Percentiles rank a stretch among this genome's conserved stretches.
These are phyloP conservation scores for Dermochelys coriacea DNA, from an alignment of 2,797 vertebrate genomes.

Conservation along the genomic window DNA sequence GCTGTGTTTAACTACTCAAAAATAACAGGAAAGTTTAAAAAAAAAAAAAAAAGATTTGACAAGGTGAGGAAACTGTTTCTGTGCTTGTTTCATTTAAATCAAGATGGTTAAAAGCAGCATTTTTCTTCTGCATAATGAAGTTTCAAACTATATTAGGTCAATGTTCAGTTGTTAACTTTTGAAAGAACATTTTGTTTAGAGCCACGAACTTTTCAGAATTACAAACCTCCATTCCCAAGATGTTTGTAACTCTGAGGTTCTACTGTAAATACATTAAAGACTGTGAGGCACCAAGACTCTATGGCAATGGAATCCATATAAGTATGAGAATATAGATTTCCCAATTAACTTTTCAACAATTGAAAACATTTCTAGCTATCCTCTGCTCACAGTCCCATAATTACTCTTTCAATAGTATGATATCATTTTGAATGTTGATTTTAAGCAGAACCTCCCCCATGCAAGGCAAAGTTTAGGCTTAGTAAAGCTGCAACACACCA, in stretches of 20 bases:
- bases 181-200: neutral
- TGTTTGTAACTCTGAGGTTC: too few species aligned
- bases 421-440: neutral
- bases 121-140: too few species aligned
- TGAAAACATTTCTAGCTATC: neutral
- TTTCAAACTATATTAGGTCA: too few species aligned
- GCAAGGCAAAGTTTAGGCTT: neutral
- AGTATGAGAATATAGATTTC: neutral
- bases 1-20: too few species aligned
- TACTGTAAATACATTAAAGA: neutral
- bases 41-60: too few species aligned
- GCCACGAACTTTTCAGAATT: too few species aligned
- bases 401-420: neutral
- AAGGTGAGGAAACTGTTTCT: too few species aligned
- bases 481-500: neutral
- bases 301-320: neutral
- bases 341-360: neutral
- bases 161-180: too few species aligned
- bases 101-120: too few species aligned
- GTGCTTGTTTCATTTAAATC: too few species aligned
- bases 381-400: neutral
- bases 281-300: neutral
- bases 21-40: too few species aligned
- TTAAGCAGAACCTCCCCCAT: neutral
- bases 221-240: too few species aligned